Evolutionary conservation across 2,113 vertebrate species (phyloP), one percentile per base, ranked within the genome.

Genomic region (Leptodactylus fuscus): DNA sequence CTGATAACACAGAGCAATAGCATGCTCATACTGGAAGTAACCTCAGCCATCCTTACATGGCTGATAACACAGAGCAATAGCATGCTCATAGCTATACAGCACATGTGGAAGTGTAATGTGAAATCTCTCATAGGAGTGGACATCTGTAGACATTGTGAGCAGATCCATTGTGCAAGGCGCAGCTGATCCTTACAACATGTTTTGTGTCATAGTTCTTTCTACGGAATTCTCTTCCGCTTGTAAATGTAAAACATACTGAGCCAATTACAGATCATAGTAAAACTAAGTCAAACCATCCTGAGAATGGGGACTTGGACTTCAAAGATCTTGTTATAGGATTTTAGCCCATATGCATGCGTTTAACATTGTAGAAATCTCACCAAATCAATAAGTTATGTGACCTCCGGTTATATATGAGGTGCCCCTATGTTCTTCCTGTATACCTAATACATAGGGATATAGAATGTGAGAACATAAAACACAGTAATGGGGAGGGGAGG

Each of bases 221-320:
- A 29, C 15, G 9, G 13, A 51, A n/a, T n/a, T n/a, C 5, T 29
- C 24, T 3, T 10, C 18, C 18, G 2, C 27, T 44, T n/a, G 36
- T 73, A n/a, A 71, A 73, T 38, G 20, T 78, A 38, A 80, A 6
- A 80, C 53, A 80, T 79, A 11, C 22, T 0, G 24, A 38, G 36
- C 11, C 13, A 60, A 80, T 62, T 58, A 79, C 1, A 20, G 75
- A n/a, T 76, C 74, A 32, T 27, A 55, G 34, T 24, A 60, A 60
- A 79, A 32, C 22, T 15, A 58, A 77, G 13, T 22, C 48, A 36
- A 22, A 1, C 51, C 55, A 9, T 58, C 22, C 53, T 34, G 29
- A 24, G 53, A 38, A 55, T 27, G 1, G 55, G 11, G 20, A 13
- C 15, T 20, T 11, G 12, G 24, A 51, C 24, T 58, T 36, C 32